These are phyloP conservation scores for Alouatta palliata DNA, from an alignment of 2,113 vertebrate species.

Conservation along the genomic window DNA sequence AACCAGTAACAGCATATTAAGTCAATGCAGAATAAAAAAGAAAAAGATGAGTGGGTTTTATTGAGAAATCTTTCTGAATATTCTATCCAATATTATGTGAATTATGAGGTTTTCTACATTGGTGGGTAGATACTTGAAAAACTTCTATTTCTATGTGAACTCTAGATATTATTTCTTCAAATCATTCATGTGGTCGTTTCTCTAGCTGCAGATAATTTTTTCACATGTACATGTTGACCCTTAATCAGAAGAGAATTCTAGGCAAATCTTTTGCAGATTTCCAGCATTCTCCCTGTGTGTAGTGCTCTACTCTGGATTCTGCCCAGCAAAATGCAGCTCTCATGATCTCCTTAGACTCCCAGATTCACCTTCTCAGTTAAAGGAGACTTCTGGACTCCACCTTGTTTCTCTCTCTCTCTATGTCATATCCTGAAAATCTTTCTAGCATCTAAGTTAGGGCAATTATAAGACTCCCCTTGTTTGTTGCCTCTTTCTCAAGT, in stretches of 20 bases:
- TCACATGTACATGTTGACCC: neutral
- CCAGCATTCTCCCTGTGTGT: neutral
- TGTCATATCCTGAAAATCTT: neutral
- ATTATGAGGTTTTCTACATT: neutral
- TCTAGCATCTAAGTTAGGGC: neutral
- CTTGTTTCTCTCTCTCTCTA: neutral
- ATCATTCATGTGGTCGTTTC: neutral
- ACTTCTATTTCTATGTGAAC: accelerated
- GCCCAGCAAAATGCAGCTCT: neutral
- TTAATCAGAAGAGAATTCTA: neutral
- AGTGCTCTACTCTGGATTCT: neutral
- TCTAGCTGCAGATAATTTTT: too few species aligned
- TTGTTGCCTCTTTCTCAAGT: neutral
- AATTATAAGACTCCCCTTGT: neutral
- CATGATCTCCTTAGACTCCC: neutral
- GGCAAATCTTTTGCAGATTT: neutral
- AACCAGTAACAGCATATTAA: too few species aligned
- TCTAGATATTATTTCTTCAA: neutral
- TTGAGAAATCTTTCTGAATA: neutral
- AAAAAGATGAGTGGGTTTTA: too few species aligned
- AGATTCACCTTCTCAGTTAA: neutral
- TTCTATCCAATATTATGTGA: neutral
- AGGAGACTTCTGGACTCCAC: neutral
- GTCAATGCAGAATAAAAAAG: too few species aligned
- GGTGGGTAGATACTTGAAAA: accelerated